These are phyloP conservation scores for Orcinus orca DNA, from an alignment of 2,113 vertebrate species.

Conservation along the genomic window DNA sequence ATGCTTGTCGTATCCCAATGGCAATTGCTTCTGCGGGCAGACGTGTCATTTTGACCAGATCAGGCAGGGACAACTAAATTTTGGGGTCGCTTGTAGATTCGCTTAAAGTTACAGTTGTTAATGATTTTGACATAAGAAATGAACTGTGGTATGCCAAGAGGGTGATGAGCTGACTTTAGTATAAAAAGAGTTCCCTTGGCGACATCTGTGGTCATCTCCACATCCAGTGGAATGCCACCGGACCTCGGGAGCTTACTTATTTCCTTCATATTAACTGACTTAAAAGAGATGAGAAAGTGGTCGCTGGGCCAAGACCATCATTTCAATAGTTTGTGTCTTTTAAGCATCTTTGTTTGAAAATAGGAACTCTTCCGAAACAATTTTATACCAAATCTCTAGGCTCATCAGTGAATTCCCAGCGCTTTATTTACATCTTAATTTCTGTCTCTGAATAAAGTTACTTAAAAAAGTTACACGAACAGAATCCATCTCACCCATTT, in stretches of 20 bases:
- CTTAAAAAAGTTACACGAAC: neutral
- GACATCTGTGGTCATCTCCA: neutral
- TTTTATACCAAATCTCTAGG: neutral
- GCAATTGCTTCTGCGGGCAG: neutral
- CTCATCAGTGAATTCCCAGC: neutral
- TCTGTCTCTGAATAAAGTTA: neutral
- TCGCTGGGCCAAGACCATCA: neutral
- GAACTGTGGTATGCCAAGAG: neutral
- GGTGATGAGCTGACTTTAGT: neutral
- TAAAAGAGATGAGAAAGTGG: neutral
- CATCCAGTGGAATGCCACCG: neutral
- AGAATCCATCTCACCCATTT: neutral
- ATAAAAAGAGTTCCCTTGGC: neutral
- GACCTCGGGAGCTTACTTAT: neutral
- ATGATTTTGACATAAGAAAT: neutral
- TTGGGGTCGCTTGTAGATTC: neutral
- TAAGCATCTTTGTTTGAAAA: conserved; percentile 10
- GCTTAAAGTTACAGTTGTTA: neutral
- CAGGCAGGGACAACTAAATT: fast-evolving
- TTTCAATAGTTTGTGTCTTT: neutral
- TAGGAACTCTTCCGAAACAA: neutral
- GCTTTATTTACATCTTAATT: neutral
- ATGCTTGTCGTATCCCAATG: fast-evolving
- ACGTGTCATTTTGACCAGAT: neutral
- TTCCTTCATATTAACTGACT: neutral